Evolutionary conservation across 2,797 vertebrate genomes (phyloP).

Genomic region (Anolis apletophallus): DNA sequence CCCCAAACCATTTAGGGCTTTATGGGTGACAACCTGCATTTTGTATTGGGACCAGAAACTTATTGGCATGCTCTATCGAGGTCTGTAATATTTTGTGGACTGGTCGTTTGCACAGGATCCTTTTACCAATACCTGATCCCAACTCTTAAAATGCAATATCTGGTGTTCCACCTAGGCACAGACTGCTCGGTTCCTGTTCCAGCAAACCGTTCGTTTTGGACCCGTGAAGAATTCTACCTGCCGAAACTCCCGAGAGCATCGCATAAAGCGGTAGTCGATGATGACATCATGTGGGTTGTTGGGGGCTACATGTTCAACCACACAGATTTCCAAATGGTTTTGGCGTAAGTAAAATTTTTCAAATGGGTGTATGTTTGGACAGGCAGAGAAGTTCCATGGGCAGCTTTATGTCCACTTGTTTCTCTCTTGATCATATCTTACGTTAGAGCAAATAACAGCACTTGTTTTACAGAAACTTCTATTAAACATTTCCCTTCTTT

Average conservation of each 20-base stretch:
- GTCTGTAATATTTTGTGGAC: neutral
- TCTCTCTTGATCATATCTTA: neutral
- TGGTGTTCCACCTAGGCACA: slow-evolving; percentile 80
- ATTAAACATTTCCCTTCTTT: neutral
- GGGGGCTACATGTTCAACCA: slow-evolving; percentile 98
- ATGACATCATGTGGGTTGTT: slow-evolving; percentile 93
- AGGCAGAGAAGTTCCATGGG: too few species aligned
- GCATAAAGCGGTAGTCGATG: slow-evolving; percentile 90
- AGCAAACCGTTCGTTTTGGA: slow-evolving; percentile 93
- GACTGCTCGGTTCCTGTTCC: slow-evolving; percentile 90
- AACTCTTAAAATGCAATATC: neutral
- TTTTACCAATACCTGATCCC: too few species aligned
- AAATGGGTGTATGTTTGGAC: neutral
- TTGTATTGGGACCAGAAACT: too few species aligned
- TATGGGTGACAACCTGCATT: too few species aligned
- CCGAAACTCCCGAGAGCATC: slow-evolving; percentile 88
- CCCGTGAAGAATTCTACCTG: slow-evolving; percentile 81
- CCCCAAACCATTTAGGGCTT: too few species aligned
- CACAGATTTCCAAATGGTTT: slow-evolving; percentile 92
- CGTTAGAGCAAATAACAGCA: neutral
- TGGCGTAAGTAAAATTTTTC: slow-evolving; percentile 86
- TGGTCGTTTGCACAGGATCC: too few species aligned
- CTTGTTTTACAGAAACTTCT: neutral
- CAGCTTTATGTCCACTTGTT: neutral
- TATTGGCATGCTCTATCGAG: too few species aligned